These are phyloP conservation scores for Thysanoteuthis rhombus DNA, from an alignment of 2,888 invertebrate genomes.

Conservation along the genomic window DNA sequence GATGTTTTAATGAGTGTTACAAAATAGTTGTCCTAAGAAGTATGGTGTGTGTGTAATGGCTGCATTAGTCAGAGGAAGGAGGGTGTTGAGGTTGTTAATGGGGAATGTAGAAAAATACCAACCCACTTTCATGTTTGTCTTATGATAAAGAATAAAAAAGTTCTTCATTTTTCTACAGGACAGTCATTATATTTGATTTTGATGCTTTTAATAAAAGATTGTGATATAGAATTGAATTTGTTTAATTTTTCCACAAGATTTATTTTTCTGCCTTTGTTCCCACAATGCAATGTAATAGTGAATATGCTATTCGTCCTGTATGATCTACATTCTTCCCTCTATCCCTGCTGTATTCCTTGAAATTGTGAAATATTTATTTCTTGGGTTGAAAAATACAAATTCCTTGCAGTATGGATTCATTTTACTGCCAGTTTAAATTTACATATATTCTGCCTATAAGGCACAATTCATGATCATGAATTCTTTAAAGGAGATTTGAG, in stretches of 20 bases:
- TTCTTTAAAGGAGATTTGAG: not conserved
- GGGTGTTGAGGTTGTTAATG: no score
- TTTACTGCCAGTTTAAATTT: not conserved
- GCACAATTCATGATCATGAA: not conserved
- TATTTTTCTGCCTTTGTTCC: not conserved
- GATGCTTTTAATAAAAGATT: not conserved
- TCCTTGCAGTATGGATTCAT: not conserved
- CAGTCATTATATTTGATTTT: not conserved
- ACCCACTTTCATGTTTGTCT: not conserved
- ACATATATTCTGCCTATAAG: not conserved
- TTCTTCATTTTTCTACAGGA: not conserved
- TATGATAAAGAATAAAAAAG: not conserved
- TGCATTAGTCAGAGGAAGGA: not conserved
- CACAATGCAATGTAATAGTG: not conserved
- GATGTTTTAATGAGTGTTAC: no score
- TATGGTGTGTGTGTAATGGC: conserved; percentile 1
- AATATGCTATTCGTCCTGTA: not conserved
- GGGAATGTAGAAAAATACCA: not conserved
- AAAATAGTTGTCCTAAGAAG: not conserved
- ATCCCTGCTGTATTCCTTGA: not conserved
- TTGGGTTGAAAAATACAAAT: not conserved
- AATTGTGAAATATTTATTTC: not conserved
- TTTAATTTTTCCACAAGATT: not conserved
- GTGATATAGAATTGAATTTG: not conserved
- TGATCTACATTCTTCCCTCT: not conserved